Evolutionary conservation across 1,140 invertebrate genomes (phyloP).

Genomic region (Chironomus striatipennis): DNA sequence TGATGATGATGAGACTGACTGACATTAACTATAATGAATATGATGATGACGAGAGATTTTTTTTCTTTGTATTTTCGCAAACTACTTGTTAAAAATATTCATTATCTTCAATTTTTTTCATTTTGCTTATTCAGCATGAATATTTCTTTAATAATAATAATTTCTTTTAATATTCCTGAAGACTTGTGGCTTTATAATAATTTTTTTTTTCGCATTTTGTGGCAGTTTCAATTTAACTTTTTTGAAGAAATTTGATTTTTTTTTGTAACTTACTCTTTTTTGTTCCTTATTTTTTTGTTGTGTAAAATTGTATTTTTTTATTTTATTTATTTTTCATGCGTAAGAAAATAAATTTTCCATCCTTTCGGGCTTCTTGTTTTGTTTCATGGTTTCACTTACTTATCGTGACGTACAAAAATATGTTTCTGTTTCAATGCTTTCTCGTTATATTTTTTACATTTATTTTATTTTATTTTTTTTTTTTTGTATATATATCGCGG

Average conservation of each 20-base stretch:
- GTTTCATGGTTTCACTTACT: neutral
- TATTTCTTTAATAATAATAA: neutral
- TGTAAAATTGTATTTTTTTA: neutral
- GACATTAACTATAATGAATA: no score
- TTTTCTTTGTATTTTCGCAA: no score
- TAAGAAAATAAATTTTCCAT: slow-evolving; percentile 6
- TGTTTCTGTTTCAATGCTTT: neutral
- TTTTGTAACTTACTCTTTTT: neutral
- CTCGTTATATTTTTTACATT: no score
- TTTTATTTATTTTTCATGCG: neutral
- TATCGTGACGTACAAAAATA: neutral
- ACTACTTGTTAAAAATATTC: no score
- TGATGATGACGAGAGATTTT: no score
- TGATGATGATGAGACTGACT: neutral
- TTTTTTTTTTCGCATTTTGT: neutral
- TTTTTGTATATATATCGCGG: neutral
- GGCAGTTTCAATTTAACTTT: neutral
- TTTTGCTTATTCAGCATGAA: no score
- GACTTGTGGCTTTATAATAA: neutral
- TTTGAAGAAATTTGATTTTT: no score
- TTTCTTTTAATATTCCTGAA: neutral
- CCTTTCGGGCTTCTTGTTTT: neutral
- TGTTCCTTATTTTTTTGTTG: neutral
- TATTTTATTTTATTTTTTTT: no score
- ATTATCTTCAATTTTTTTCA: no score